Evolutionary conservation across 2,113 vertebrate genomes (phyloP), one percentile per base, ranked within the genome.

Genomic region (Oryzias melastigma): DNA sequence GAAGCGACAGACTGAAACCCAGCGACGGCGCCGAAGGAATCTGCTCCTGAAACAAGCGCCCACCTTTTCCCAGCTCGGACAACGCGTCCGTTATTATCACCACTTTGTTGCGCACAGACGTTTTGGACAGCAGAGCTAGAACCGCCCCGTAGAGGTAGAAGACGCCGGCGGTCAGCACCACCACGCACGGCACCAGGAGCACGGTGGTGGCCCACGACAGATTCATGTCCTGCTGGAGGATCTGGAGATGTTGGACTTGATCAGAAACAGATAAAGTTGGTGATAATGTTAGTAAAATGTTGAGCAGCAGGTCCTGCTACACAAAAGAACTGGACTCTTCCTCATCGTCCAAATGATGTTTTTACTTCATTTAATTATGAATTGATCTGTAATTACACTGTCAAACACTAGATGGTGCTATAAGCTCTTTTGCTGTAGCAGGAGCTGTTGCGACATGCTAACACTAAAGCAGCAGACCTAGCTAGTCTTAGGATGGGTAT

Each of bases 21-120:
- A 14, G 5, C 22, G 7, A 2, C 1, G 1, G 45, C 8, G 0
- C 18, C 8, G 3, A 1, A 1, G 0, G 1, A 62, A 14, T 3
- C 17, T 5, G 27, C 3, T 8, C 4, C 5, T 27, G 12, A 46
- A 13, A 24, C n/a, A 8, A 0, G 10, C 10, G 25, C 58, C 10
- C 18, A 98, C 96, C 96, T 75, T 93, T 95, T 50, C 96, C 96
- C 2, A 98, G 87, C 8, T 91, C 92, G 1, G 96, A 96, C 15
- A 94, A 76, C 48, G 95, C 94, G 20, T 98, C 95, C 0, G 93
- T 94, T 70, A 98, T 92, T 44, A 98, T 91, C 65, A 98, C 93
- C 57, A 98, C 97, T 78, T 96, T 97, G 75, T 98, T 98, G 72
- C 94, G 92, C 49, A 96, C 93, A 0, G 90, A 92, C 7, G 92